These are phyloP conservation scores for Eulithis testata DNA, from an alignment of 2,888 invertebrate genomes.

Conservation along the genomic window DNA sequence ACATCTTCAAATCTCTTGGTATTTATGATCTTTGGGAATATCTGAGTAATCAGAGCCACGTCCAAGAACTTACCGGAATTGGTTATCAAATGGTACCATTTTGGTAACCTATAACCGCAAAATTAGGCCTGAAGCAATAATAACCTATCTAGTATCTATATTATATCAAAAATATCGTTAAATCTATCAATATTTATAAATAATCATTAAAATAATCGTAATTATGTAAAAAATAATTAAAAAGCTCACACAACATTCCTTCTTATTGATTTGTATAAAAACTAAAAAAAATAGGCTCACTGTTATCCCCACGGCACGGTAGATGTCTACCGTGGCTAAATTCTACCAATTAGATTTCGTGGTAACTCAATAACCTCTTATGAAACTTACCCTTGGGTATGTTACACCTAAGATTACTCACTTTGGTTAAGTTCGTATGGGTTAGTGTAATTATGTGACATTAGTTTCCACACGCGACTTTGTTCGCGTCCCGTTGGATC, in stretches of 20 bases:
- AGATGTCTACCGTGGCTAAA: not conserved
- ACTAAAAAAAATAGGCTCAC: not conserved
- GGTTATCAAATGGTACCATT: too few species aligned
- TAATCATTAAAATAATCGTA: slow-evolving; percentile 5
- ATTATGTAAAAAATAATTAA: slow-evolving; percentile 35
- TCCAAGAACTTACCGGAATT: too few species aligned
- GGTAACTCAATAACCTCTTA: slow-evolving; percentile 12
- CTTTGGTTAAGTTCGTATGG: too few species aligned
- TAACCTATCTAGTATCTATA: not conserved
- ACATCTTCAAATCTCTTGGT: not conserved
- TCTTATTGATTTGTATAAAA: slow-evolving; percentile 10
- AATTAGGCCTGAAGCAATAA: not conserved
- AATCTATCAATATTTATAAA: slow-evolving; percentile 11
- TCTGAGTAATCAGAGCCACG: too few species aligned
- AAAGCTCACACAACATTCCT: slow-evolving; percentile 41
- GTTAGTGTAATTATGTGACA: too few species aligned
- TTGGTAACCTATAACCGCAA: not conserved
- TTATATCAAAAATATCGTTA: slow-evolving; percentile 2
- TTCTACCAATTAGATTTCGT: not conserved
- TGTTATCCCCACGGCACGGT: not conserved
- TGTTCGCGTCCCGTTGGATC: too few species aligned
- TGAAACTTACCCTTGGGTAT: slow-evolving; percentile 9
- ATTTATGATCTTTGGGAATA: too few species aligned
- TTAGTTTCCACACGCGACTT: too few species aligned
- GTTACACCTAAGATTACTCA: not conserved